Evolutionary conservation across 2,888 invertebrate genomes (phyloP).

Genomic region (Zygogramma bicolorata): DNA sequence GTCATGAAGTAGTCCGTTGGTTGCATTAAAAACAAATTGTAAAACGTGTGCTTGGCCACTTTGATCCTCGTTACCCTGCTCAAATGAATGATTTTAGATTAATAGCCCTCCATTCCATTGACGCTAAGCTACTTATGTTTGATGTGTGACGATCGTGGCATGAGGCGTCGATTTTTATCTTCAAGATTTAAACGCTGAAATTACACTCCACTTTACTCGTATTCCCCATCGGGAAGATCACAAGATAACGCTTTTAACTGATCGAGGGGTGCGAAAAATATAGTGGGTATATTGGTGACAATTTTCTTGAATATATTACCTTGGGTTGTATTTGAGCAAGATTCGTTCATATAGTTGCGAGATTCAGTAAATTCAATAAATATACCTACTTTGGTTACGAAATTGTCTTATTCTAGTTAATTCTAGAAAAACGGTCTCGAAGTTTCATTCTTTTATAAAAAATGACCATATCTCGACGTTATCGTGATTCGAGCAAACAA

Average conservation of each 20-base stretch:
- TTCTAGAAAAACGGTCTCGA: no score
- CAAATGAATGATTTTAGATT: conserved; percentile 3
- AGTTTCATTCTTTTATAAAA: no score
- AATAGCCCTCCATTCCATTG: conserved; percentile 1
- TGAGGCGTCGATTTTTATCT: conserved; percentile 40
- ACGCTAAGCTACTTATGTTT: conserved; percentile 36
- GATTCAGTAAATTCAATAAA: no score
- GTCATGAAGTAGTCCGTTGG: no score
- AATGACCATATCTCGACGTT: no score
- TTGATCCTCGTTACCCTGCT: not conserved
- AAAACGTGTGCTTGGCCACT: no score
- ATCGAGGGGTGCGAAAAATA: not conserved
- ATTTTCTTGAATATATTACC: not conserved
- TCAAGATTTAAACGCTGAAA: conserved; percentile 41
- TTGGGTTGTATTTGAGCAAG: no score
- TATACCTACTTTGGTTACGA: no score
- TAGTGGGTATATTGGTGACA: not conserved
- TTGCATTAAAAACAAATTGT: no score
- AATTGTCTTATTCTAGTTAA: no score
- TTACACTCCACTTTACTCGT: conserved; percentile 34
- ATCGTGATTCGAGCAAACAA: no score
- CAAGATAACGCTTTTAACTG: conserved; percentile 1
- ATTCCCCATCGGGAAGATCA: conserved; percentile 24
- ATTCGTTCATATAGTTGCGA: no score
- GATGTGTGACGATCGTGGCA: conserved; percentile 32